These are phyloP conservation scores for Lasioglossum marginatum DNA, from an alignment of 2,888 invertebrate species.

Conservation along the genomic window DNA sequence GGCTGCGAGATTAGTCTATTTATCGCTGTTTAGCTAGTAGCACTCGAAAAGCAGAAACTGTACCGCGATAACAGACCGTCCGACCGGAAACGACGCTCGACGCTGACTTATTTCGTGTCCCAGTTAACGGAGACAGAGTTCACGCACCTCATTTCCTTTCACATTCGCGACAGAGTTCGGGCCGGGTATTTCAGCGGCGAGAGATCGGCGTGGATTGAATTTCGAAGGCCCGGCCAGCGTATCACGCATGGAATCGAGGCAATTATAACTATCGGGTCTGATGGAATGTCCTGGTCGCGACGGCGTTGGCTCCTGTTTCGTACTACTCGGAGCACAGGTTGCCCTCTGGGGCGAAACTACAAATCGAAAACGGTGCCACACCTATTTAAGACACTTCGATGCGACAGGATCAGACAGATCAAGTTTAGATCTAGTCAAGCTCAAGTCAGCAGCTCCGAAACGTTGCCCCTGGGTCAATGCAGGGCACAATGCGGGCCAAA, in stretches of 20 bases:
- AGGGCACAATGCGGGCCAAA: background rate
- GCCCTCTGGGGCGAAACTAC: background rate
- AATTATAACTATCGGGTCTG: background rate
- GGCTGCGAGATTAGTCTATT: background rate
- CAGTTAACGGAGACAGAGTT: conserved; percentile 13
- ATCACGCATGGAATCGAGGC: background rate
- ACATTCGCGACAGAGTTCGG: background rate
- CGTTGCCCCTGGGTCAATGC: background rate
- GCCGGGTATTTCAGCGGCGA: background rate
- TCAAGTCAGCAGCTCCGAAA: background rate
- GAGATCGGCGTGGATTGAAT: background rate
- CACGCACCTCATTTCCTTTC: conserved; percentile 10
- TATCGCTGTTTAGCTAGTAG: background rate
- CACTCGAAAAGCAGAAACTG: background rate
- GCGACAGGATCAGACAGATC: background rate
- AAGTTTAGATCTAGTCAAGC: too few relatives aligned
- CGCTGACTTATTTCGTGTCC: conserved; percentile 16
- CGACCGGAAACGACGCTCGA: background rate
- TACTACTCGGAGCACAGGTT: background rate
- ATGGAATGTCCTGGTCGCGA: background rate
- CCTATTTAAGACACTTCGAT: background rate
- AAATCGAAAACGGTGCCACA: background rate
- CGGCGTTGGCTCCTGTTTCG: background rate
- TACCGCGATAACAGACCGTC: background rate
- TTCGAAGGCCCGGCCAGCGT: background rate